A percentile compares a stretch with the other conserved stretches of the same genome.
phyloP scores from a whole-genome alignment of 2,113 vertebrate genomes.

The Poicephalus gulielmi region DNA sequence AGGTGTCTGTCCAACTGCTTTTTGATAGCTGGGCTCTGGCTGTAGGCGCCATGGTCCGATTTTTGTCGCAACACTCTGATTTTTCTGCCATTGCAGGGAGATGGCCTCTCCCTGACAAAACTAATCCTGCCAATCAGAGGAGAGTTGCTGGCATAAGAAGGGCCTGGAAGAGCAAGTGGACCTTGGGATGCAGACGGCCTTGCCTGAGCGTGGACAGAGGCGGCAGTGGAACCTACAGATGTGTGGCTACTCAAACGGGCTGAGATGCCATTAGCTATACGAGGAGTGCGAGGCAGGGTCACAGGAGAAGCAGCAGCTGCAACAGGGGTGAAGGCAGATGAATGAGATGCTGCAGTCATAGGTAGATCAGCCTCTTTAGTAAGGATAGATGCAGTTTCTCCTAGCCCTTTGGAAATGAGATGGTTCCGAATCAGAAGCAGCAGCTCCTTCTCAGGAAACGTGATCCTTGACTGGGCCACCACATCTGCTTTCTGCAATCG shows the following conservation, averaged over 20 bases:
- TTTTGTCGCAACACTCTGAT: conserved; percentile 92
- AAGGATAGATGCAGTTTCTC: conserved; percentile 87
- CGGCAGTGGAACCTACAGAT: conserved; percentile 74
- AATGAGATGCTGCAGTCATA: conserved; percentile 88
- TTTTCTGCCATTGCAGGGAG: conserved; percentile 86
- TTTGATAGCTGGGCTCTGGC: conserved; percentile 97
- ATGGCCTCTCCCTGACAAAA: conserved; percentile 91
- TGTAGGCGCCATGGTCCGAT: conserved; percentile 97
- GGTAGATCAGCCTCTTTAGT: conserved; percentile 96
- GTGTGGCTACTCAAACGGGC: conserved; percentile 81
- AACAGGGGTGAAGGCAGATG: conserved; percentile 83
- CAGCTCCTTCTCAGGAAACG: conserved; percentile 95
- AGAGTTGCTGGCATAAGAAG: conserved; percentile 82
- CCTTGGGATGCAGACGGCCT: conserved; percentile 82
- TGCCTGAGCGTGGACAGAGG: conserved; percentile 79
- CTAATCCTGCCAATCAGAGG: conserved; percentile 93
- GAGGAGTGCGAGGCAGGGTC: conserved; percentile 88
- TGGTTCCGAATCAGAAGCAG: conserved; percentile 95
- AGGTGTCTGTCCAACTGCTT: conserved; percentile 97
- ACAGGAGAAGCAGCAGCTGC: conserved; percentile 81
- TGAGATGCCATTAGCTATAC: conserved; percentile 89
- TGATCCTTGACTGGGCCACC: conserved; percentile 96
- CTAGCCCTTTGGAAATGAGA: conserved; percentile 93
- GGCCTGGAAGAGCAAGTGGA: conserved; percentile 70
- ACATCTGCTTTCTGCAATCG: conserved; percentile 94